Base-by-base conservation (phyloP, 2,113 vertebrate genomes). In the Tor tambroides region DNA sequence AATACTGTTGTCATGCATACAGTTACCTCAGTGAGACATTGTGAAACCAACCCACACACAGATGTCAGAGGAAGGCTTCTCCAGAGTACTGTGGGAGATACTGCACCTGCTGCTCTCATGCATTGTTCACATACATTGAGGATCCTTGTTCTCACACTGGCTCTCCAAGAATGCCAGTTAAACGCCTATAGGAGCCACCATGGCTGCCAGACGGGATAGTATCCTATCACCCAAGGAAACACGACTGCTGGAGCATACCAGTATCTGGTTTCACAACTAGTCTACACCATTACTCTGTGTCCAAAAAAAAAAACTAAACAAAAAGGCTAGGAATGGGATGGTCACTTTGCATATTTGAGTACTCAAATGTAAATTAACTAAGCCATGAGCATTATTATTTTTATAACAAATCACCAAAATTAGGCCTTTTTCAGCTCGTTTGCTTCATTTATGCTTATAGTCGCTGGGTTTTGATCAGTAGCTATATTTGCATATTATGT, bases 151-250 rank as follows among this genome's bases (percentile, higher is more conserved):
- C 93, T 93, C 91, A 87, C 87, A 89, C 91, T 82, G 92, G 90
- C 92, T 91, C 92, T 93, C 85, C 90, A 91, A 89, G 93, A 94
- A 94, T 93, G 92, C 81, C 26, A 51, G 88, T 89, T 90, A 85
- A 88, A 89, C 86, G 81, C 74, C 19, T 83, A 49, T 80, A 87
- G 90, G 91, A 89, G 85, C 87, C 89, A 78, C 78, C 17, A 85
- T 85, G 83, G 88, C 90, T 91, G 90, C 87, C 88, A 92, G 93
- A 90, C 90, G 54, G 80, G 65, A 41, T 15, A 82, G 80, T 7
- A 38, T 56, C 46, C 59, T 84, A 91, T 91, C 86, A 56, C 76
- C 82, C 91, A 9, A 89, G 90, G 89, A 59, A 92, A 85, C 61
- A 26, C 49, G 63, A 81, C 86, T 81, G 46, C 59, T 84, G 79